Percentiles rank a stretch among this genome's conserved stretches.
Conservation (phyloP, 2,888 invertebrate genomes). For the Eristalinus sepulchralis region DNA sequence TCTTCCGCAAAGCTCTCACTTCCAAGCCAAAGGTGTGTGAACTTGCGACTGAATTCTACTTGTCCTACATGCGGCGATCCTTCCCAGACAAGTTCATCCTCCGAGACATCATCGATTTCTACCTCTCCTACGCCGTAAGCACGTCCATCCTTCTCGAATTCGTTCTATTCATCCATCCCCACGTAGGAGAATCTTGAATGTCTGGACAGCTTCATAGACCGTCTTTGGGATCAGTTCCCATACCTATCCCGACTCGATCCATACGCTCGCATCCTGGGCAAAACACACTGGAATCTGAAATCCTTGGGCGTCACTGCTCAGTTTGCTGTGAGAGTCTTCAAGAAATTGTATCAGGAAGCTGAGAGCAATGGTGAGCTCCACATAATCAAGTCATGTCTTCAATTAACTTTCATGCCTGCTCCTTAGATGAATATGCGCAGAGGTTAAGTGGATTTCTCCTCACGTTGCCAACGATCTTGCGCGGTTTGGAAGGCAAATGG, state of each 20-base stretch:
- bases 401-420: background rate
- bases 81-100: constrained; percentile 47
- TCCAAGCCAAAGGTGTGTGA: background rate
- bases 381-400: background rate
- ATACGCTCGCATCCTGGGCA: constrained; percentile 45
- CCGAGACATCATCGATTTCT: constrained; percentile 52
- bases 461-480: constrained; percentile 11
- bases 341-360: constrained; percentile 31
- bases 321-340: constrained; percentile 24
- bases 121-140: constrained; percentile 24
- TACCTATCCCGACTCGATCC: constrained; percentile 39
- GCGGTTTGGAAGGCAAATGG: constrained; percentile 39
- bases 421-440: constrained; percentile 27
- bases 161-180: background rate
- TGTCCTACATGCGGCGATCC: constrained; percentile 34
- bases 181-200: constrained; percentile 9
- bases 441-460: constrained; percentile 44
- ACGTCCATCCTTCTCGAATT: background rate
- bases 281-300: background rate
- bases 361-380: constrained; percentile 35
- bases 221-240: constrained; percentile 45
- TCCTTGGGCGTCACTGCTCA: constrained; percentile 51
- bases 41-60: constrained; percentile 37
- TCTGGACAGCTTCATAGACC: constrained; percentile 37
- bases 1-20: constrained; percentile 28